These are phyloP conservation scores for Masticophis lateralis DNA, from an alignment of 2,797 vertebrate genomes.

Conservation along the genomic window DNA sequence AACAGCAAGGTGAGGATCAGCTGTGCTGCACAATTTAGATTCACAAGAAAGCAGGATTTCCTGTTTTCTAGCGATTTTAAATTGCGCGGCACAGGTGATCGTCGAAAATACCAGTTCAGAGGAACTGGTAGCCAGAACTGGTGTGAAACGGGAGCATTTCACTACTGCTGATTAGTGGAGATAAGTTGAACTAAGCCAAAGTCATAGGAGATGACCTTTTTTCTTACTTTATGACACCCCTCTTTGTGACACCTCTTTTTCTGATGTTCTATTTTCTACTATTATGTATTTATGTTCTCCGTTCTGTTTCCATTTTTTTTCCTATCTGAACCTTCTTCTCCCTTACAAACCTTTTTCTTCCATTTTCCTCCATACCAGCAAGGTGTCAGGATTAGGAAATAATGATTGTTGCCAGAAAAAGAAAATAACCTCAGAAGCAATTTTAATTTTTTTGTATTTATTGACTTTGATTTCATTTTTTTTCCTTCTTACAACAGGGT, in stretches of 20 bases:
- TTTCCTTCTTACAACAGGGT: not conserved
- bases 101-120: no score
- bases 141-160: no score
- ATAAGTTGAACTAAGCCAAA: not conserved
- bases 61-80: no score
- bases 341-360: not conserved
- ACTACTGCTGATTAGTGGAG: no score
- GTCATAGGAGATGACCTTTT: not conserved
- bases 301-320: not conserved
- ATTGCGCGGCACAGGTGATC: no score
- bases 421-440: not conserved
- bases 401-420: not conserved
- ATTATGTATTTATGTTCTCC: not conserved
- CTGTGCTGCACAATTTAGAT: no score
- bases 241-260: not conserved
- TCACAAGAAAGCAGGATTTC: no score
- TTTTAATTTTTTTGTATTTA: not conserved
- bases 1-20: no score
- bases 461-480: not conserved
- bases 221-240: not conserved
- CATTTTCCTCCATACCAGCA: not conserved
- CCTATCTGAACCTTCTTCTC: not conserved
- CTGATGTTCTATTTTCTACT: not conserved
- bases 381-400: not conserved
- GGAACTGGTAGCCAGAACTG: no score